phyloP scores from a whole-genome alignment of 2,888 invertebrate genomes.

The Cheilosia pagana region DNA sequence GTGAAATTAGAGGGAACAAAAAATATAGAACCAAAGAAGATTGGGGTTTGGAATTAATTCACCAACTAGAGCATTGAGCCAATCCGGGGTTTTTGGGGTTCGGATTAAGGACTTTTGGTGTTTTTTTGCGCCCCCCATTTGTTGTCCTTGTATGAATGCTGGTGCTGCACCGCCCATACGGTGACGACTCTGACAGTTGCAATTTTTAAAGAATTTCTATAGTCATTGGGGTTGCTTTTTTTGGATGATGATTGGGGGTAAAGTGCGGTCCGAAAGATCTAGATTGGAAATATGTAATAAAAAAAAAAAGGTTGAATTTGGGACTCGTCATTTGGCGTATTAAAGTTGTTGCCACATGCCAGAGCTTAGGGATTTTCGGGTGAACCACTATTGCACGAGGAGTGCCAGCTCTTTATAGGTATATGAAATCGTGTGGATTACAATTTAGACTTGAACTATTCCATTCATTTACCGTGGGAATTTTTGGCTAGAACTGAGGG shows the following conservation, averaged over 20 bases:
- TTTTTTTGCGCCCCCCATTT: background rate
- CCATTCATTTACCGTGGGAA: constrained; percentile 55
- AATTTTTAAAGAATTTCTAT: constrained; percentile 52
- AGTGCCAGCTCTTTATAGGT: constrained; percentile 20
- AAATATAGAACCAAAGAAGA: constrained; percentile 21
- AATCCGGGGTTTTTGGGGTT: constrained; percentile 31
- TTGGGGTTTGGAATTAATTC: constrained; percentile 50
- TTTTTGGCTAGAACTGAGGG: constrained; percentile 36
- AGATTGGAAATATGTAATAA: constrained; percentile 10
- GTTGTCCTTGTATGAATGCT: constrained; percentile 28
- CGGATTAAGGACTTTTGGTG: background rate
- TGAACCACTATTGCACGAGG: constrained; percentile 37
- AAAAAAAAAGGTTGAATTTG: constrained; percentile 11
- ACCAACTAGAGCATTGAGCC: constrained; percentile 37
- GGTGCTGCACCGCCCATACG: constrained; percentile 25
- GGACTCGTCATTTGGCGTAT: constrained; percentile 51
- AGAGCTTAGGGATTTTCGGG: constrained; percentile 55
- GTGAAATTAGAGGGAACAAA: constrained; percentile 40
- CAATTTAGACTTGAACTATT: constrained; percentile 46
- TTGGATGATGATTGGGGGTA: background rate
- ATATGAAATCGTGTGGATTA: constrained; percentile 53
- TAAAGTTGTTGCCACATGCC: constrained; percentile 59
- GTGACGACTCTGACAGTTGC: constrained; percentile 45
- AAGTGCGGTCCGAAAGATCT: constrained; percentile 23
- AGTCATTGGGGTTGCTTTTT: constrained; percentile 17